A percentile compares a stretch with the other conserved stretches of the same genome.
These are phyloP conservation scores for Battus philenor DNA, from an alignment of 1,140 invertebrate species.

Conservation along the genomic window DNA sequence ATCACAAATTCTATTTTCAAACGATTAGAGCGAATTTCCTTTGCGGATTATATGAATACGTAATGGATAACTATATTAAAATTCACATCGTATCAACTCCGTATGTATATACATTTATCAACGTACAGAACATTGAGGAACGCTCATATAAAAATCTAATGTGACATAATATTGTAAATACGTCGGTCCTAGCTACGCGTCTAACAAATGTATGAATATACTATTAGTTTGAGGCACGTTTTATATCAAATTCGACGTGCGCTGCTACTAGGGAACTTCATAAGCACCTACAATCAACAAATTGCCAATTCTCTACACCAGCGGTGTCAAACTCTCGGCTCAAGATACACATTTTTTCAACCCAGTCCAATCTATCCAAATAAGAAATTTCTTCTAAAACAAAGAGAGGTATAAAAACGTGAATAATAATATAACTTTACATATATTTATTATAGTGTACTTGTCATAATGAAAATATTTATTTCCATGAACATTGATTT, in stretches of 20 bases:
- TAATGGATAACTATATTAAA: conserved; percentile 12
- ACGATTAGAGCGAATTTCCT: conserved; percentile 6
- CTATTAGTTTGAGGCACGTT: conserved; percentile 56
- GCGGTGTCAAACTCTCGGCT: too few relatives aligned
- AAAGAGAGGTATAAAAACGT: too few relatives aligned
- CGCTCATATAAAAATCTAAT: conserved; percentile 63
- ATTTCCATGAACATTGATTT: too few relatives aligned
- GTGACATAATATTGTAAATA: conserved; percentile 39
- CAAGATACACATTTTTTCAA: neutral
- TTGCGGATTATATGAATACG: conserved; percentile 13
- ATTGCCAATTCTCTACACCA: too few relatives aligned
- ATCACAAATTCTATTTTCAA: neutral
- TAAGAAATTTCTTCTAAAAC: neutral
- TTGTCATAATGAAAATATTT: too few relatives aligned
- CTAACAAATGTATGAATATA: conserved; percentile 61
- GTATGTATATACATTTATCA: conserved; percentile 25
- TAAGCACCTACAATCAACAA: neutral
- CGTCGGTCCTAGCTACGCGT: conserved; percentile 37
- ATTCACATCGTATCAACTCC: conserved; percentile 18
- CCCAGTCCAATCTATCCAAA: neutral
- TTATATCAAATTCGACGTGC: conserved; percentile 36
- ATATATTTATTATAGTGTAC: too few relatives aligned
- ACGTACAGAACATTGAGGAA: conserved; percentile 47
- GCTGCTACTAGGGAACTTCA: conserved; percentile 29
- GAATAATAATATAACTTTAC: too few relatives aligned